Evolutionary conservation across 2,888 invertebrate species (phyloP).

Genomic region (Nomada hirtipes): DNA sequence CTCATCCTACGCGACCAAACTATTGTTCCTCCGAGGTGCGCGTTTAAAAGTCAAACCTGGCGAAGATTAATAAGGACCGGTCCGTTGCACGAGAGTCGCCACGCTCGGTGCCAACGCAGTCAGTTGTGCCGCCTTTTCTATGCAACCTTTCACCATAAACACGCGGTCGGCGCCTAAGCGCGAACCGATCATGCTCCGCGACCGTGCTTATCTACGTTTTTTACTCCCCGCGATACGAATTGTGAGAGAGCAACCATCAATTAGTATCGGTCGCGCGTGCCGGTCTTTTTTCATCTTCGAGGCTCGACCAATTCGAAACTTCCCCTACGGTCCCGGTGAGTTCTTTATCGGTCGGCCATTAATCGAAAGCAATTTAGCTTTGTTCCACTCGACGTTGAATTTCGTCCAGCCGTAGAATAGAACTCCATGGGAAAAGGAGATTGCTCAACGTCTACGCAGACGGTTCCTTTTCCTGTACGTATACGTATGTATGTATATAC

Average conservation of each 20-base stretch:
- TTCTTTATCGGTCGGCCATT: conserved; percentile 19
- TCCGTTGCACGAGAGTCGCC: conserved; percentile 39
- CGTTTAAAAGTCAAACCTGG: conserved; percentile 45
- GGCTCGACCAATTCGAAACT: not conserved
- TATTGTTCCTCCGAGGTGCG: conserved; percentile 43
- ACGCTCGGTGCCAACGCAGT: conserved; percentile 27
- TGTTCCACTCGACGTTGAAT: not conserved
- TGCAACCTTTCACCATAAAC: conserved; percentile 66
- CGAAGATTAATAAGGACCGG: conserved; percentile 63
- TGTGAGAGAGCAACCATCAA: conserved; percentile 34
- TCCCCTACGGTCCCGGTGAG: not conserved
- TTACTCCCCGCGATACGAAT: conserved; percentile 19
- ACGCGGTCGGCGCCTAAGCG: conserved; percentile 63
- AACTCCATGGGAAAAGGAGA: too few species aligned
- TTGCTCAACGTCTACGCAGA: not conserved
- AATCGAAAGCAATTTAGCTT: conserved; percentile 14
- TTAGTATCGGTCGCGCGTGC: conserved; percentile 33
- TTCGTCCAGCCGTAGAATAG: not conserved
- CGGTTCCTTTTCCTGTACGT: not conserved
- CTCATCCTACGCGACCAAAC: conserved; percentile 49
- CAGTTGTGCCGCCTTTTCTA: conserved; percentile 43
- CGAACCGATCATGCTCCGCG: conserved; percentile 32
- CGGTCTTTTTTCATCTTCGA: not conserved
- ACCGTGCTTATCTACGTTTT: conserved; percentile 32
- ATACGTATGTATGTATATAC: too few species aligned